Evolutionary conservation across 2,797 vertebrate genomes (phyloP), one percentile per base, ranked within the genome.

Genomic region (Macropus fuliginosus): DNA sequence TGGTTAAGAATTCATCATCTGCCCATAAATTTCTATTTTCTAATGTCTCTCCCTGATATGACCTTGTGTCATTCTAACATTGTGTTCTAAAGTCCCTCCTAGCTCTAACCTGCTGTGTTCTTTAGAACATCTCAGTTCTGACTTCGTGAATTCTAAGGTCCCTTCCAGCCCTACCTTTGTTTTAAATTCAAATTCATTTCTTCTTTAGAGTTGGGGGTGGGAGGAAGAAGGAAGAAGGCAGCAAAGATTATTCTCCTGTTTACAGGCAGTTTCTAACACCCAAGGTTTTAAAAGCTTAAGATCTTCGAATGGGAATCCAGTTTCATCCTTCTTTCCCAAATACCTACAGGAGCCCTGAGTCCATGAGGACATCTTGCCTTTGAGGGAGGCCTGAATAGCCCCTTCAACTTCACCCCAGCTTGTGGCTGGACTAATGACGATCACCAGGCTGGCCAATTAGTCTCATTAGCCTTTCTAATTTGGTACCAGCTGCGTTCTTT

Each of bases 401-500:
- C 0, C 94, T 46, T 87, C 9, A 0, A n/a, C 97, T 91, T 91
- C 91, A 96, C 89, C 50, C 62, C 66, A 93, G 92, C 55, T 92
- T 95, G 56, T 18, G 59, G 92, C 95, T 95, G 95, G 93, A 90
- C 97, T 98, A 97, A 97, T 98, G 96, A 97, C 91, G 96, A 97
- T 94, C 92, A 94, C 94, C 90, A 87, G 21, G 89, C 93, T 34
- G 18, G 96, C 92, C 91, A 11, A 95, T 94, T 95, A 95, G 97
- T 95, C 96, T 96, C 13, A 6, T 94, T 97, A 97, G 93, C 97
- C 96, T 97, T 97, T 96, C 97, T 97, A 98, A 98, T 96, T 98
- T 96, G 96, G 97, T 93, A 97, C 96, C 97, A 98, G 98, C 98
- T 98, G 98, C 97, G 95, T 96, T 98, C 97, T 97, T 96, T 96